Percentiles rank a stretch among this genome's conserved stretches.
Conservation (phyloP, 2,113 vertebrate genomes). For the Deroptyus accipitrinus region DNA sequence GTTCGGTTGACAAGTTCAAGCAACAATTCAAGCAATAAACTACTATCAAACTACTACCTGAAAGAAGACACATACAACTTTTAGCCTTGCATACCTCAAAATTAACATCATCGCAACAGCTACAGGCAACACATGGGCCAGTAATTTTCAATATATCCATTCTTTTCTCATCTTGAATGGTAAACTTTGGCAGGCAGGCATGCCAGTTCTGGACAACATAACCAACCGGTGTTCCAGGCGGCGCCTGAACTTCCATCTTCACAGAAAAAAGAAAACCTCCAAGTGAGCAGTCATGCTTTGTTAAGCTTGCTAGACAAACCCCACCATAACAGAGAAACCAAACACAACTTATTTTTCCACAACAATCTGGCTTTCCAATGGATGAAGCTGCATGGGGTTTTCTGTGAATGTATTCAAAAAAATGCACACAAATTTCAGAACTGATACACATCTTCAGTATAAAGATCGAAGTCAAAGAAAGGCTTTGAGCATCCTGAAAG, state of each 20-base stretch:
- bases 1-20: neutral
- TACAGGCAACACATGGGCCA: slow-evolving; percentile 87
- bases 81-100: slow-evolving; percentile 83
- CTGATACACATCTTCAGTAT: neutral
- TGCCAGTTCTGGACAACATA: slow-evolving; percentile 90
- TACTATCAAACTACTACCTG: neutral
- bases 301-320: neutral
- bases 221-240: slow-evolving; percentile 86
- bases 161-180: slow-evolving; percentile 81
- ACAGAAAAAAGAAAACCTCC: neutral
- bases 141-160: slow-evolving; percentile 84
- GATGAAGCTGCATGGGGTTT: neutral
- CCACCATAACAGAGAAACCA: neutral
- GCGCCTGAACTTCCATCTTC: slow-evolving; percentile 89
- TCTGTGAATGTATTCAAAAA: neutral
- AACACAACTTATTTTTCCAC: neutral
- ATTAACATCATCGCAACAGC: slow-evolving; percentile 85
- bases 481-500: neutral
- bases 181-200: slow-evolving; percentile 85
- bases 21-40: neutral
- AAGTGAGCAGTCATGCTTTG: neutral
- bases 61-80: neutral
- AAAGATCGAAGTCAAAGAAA: neutral
- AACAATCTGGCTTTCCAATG: neutral
- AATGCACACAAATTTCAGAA: neutral